Base-by-base conservation (phyloP, 2,797 vertebrate species). In the Platalea minor region DNA sequence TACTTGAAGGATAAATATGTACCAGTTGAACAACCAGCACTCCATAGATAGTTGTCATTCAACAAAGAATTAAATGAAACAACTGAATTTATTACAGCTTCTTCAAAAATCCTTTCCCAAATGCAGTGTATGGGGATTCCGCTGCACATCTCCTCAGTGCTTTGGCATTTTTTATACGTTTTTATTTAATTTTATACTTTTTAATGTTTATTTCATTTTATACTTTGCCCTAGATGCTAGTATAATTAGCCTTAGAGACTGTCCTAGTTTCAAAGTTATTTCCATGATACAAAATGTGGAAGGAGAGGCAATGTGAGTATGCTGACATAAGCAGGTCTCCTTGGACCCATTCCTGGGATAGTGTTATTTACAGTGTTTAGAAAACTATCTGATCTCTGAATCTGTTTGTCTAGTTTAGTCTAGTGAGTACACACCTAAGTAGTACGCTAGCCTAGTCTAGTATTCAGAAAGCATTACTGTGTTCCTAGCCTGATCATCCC, bases 361-460 rank as follows among this genome's bases (percentile, higher is more conserved):
- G 84, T 2, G 2, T 64, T 95, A 96, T 93, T 96, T 95, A 96
- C 95, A 80, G 72, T 45, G 17, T 92, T 95, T 77, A 93, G 85
- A 85, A 72, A 94, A 54, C 53, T 77, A 94, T 97, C 96, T 95
- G 91, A 93, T 93, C 87, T 93, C 93, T 68, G 23, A 74, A 94
- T 97, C 93, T 95, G 77, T 81, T 94, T 95, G 94, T 95, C 95
- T 93, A 80, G 60, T 46, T 94, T 46, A 89, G 95, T 85, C 95
- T 45, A 70, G 67, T 59, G 78, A 93, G 91, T 56, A 89, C 93
- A 96, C 95, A 96, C 93, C 96, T 95, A 63, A 91, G 57, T 0
- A 63, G 56, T 33, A 21, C 81, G 53, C 81, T 39, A 54, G 87
- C 84, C 95, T 87, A 70, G 91, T 94, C 93, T 92, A 93, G 87